Conservation (phyloP, 2,888 invertebrate genomes). For the Tortrix viridana region DNA sequence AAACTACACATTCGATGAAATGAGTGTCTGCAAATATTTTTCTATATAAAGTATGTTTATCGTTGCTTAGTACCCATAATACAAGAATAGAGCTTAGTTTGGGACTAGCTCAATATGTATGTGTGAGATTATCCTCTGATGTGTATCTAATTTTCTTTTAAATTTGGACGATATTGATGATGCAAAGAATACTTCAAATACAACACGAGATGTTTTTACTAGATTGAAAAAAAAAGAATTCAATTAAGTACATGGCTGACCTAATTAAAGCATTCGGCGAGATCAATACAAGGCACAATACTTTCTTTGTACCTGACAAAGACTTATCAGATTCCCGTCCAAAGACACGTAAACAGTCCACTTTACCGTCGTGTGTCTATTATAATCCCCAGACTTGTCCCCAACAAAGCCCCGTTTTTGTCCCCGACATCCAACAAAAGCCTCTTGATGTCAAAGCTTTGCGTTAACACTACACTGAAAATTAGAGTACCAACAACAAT, state of each 20-base stretch:
- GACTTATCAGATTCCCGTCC: slow-evolving; percentile 36
- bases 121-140: too few species aligned
- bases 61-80: too few species aligned
- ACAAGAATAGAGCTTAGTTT: too few species aligned
- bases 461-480: slow-evolving; percentile 82
- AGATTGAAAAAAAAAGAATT: background rate
- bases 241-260: slow-evolving; percentile 9
- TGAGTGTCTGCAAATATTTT: too few species aligned
- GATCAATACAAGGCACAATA: slow-evolving; percentile 30
- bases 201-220: too few species aligned
- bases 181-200: too few species aligned
- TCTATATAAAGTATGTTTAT: too few species aligned
- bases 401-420: slow-evolving; percentile 73
- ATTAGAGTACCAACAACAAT: slow-evolving; percentile 77
- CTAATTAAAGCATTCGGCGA: slow-evolving; percentile 30
- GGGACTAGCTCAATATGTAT: too few species aligned
- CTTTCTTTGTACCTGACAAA: slow-evolving; percentile 31
- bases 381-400: slow-evolving; percentile 57
- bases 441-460: slow-evolving; percentile 72
- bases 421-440: slow-evolving; percentile 66
- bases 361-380: slow-evolving; percentile 61
- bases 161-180: too few species aligned
- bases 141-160: too few species aligned
- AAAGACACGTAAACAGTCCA: slow-evolving; percentile 56
- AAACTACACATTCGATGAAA: too few species aligned